Evolutionary conservation across 2,888 invertebrate species (phyloP), one percentile per base, ranked within the genome.

Genomic region (Catocala nupta): DNA sequence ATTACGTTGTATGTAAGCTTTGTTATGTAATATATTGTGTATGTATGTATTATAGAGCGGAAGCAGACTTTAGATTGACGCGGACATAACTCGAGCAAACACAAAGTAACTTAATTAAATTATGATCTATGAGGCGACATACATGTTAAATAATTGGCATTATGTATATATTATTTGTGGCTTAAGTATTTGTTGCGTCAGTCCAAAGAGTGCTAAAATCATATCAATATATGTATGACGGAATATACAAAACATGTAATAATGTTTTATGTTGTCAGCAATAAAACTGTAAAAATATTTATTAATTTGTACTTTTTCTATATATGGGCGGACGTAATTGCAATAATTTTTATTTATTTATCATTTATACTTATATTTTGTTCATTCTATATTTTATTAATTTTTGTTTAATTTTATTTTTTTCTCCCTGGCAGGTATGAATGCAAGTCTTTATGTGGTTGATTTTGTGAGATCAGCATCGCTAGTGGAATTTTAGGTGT

Each of bases 381-480:
- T 60, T 62, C 49, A 66, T 69, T 64, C 9, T 39, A 52, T 43
- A n/a, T 59, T 53, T 25, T 12, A 33, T 6, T 25, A 3, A 34
- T 66, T 75, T 76, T 62, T 69, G 65, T 75, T 76, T 77, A 73
- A 72, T 76, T 80, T 78, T 65, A 45, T 73, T 75, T 73, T 70
- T 81, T 86, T 86, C 79, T 84, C 84, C 83, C 75, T 75, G 75
- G 75, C 91, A 93, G 93, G 93, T 93, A 93, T 90, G 93, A 94
- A 82, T 93, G 93, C 91, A 91, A 85, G 81, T 89, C 93, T 68
- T 89, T 94, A 76, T 93, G 93, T 92, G 93, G 92, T 90, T 93
- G 91, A 92, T 86, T 73, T 73, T 76, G 66, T 73, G 63, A 76
- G 43, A 73, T 73, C 81, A 82, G 69, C 82, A 77, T 70, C 82